phyloP scores from a whole-genome alignment of 2,888 invertebrate genomes.

The Drosophila flavopinicola region DNA sequence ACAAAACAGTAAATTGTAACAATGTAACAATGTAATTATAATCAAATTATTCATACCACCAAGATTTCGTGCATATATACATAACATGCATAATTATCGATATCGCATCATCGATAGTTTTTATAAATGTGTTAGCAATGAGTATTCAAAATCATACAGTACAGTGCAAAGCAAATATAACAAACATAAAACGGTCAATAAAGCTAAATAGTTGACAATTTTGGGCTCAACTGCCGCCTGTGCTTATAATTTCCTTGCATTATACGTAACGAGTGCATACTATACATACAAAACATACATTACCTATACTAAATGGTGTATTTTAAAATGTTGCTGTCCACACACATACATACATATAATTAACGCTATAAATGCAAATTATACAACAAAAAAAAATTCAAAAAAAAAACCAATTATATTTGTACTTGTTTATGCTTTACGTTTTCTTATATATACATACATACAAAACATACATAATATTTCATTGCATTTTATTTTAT shows the following conservation, averaged over 20 bases:
- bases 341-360: conserved; percentile 45
- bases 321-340: conserved; percentile 75
- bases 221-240: conserved; percentile 40
- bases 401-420: conserved; percentile 51
- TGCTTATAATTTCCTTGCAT: conserved; percentile 50
- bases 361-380: conserved; percentile 49
- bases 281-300: conserved; percentile 22
- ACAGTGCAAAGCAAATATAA: conserved; percentile 11
- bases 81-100: conserved; percentile 27
- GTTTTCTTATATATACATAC: conserved; percentile 46
- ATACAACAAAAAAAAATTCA: conserved; percentile 18
- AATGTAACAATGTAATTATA: conserved; percentile 48
- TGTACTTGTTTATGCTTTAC: conserved; percentile 56
- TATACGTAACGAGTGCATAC: conserved; percentile 33
- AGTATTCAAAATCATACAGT: conserved; percentile 11
- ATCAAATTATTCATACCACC: conserved; percentile 67
- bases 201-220: neutral
- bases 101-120: conserved; percentile 18
- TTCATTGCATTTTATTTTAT: conserved; percentile 75
- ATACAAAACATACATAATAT: conserved; percentile 44
- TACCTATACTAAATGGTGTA: conserved; percentile 55
- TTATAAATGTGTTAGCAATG: conserved; percentile 28
- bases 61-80: conserved; percentile 54
- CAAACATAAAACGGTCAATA: neutral
- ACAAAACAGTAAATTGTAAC: conserved; percentile 29